A percentile compares a stretch with the other conserved stretches of the same genome.
phyloP scores from a whole-genome alignment of 2,888 invertebrate genomes.

The Clistopyga incitator region DNA sequence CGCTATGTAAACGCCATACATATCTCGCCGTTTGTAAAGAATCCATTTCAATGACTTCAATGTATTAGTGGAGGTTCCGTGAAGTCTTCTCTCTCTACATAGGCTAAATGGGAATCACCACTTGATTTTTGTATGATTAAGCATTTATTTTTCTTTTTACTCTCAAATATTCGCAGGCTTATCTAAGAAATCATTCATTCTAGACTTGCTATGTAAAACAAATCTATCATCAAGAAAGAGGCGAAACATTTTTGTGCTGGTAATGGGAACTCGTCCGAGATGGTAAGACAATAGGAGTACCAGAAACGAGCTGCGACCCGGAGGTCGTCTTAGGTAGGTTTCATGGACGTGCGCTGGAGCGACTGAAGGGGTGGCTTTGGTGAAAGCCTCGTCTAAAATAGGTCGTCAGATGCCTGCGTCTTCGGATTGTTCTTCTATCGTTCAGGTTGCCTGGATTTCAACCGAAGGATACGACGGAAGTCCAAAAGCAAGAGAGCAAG shows the following conservation, averaged over 20 bases:
- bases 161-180: background rate
- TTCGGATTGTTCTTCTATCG: slow-evolving; percentile 59
- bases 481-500: slow-evolving; percentile 28
- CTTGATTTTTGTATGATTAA: slow-evolving; percentile 62
- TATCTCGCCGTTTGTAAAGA: slow-evolving; percentile 68
- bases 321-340: background rate
- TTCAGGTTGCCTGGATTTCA: slow-evolving; percentile 49
- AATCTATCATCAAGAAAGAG: background rate
- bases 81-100: slow-evolving; percentile 29
- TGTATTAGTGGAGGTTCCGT: slow-evolving; percentile 67
- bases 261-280: background rate
- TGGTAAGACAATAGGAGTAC: slow-evolving; percentile 1
- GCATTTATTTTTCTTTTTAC: too few relatives aligned
- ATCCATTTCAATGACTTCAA: slow-evolving; percentile 71
- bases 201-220: background rate
- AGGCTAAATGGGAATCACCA: background rate
- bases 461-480: slow-evolving; percentile 43
- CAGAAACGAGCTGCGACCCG: slow-evolving; percentile 11
- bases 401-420: slow-evolving; percentile 42
- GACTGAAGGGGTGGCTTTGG: slow-evolving; percentile 25
- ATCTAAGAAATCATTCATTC: background rate
- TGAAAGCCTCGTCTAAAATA: slow-evolving; percentile 48
- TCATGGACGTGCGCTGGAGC: slow-evolving; percentile 14
- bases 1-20: slow-evolving; percentile 37
- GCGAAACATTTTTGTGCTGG: background rate